Evolutionary conservation across 2,888 invertebrate genomes (phyloP), one percentile per base, ranked within the genome.

Genomic region (Stomorhina lunata): DNA sequence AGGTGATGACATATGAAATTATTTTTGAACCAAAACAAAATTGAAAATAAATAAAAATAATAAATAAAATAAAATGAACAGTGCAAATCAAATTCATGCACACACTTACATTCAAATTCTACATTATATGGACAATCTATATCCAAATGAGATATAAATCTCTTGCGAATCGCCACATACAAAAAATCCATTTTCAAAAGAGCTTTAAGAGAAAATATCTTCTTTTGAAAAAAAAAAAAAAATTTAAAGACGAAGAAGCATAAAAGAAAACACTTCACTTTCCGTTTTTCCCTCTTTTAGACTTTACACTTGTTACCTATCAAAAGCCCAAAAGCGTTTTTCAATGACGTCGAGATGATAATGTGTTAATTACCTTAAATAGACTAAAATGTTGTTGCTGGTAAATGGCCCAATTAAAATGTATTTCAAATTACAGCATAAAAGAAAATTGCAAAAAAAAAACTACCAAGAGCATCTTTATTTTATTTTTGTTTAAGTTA

Each of bases 61-160:
- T 22, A 43, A 5, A 20, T 9, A 55, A 22, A 29, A 2, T 29
- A 37, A 57, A 45, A 43, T 7, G 22, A 45, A 59, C 7, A 27
- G 29, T 0, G 20, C 5, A 37, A 59, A 48, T 32, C 15, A 9
- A 25, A 20, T 22, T 40, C 59, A 59, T 57, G 32, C 2, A n/a
- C n/a, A 43, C 45, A 82, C 83, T 84, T 80, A 82, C 80, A 69
- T 61, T 77, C 9, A 76, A 85, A 66, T 66, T 84, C 83, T 10
- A 82, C 80, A 43, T 40, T 37, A 57, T 82, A 84, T 15, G 73
- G 72, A 57, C 69, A 66, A 12, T 76, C 63, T 45, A 84, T 83
- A 57, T 80, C 50, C 65, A 82, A 15, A 34, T 69, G 61, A 9
- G 83, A 80, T n/a, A 84, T 81, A 63, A 79, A 85, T 68, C 79